These are phyloP conservation scores for Cordilura impudica DNA, from an alignment of 2,888 invertebrate genomes.

Conservation along the genomic window DNA sequence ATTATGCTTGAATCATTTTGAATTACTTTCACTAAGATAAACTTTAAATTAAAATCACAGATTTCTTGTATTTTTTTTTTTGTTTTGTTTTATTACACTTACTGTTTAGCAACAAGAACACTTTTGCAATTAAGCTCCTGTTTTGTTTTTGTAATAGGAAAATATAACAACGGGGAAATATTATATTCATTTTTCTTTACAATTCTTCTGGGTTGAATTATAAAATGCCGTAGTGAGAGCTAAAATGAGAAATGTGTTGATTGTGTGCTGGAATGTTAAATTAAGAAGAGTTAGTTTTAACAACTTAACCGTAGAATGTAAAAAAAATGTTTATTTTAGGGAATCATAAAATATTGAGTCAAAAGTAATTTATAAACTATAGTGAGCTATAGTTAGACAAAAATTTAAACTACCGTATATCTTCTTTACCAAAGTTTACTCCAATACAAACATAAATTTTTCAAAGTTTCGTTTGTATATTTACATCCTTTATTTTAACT, in stretches of 20 bases:
- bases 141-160: background rate
- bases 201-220: background rate
- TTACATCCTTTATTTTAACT: too few species aligned
- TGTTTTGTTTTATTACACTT: background rate
- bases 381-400: too few species aligned
- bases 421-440: too few species aligned
- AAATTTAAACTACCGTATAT: too few species aligned
- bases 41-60: slow-evolving; percentile 45
- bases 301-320: too few species aligned
- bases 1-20: slow-evolving; percentile 40
- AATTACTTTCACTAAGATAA: slow-evolving; percentile 44
- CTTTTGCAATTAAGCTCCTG: slow-evolving; percentile 7
- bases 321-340: too few species aligned
- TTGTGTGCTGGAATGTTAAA: background rate
- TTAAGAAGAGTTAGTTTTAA: too few species aligned
- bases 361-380: too few species aligned
- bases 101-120: background rate
- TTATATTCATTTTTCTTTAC: background rate
- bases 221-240: background rate
- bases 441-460: too few species aligned
- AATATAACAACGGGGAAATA: too few species aligned
- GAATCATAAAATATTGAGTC: too few species aligned
- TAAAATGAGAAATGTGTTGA: background rate
- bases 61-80: slow-evolving; percentile 21
- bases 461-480: too few species aligned